Conservation (phyloP, 1,140 invertebrate species). For the Anoplophora glabripennis region DNA sequence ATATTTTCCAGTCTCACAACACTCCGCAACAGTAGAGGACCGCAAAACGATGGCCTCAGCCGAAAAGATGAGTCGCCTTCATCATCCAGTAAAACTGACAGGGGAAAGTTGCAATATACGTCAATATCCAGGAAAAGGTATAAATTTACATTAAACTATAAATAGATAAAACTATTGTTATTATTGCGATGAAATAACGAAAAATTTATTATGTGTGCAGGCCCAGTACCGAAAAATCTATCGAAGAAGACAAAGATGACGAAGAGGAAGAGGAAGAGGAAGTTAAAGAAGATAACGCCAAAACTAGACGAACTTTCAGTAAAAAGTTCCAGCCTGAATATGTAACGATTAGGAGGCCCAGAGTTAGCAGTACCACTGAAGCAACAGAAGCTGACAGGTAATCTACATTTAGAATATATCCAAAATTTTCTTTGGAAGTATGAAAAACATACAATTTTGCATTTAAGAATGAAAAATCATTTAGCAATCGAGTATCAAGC, state of each 20-base stretch:
- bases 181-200: not conserved
- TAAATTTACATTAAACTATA: no score
- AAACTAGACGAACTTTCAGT: constrained; percentile 4
- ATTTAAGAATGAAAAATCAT: not conserved
- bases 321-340: constrained; percentile 54
- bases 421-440: no score
- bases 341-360: constrained; percentile 62
- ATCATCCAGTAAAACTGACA: constrained; percentile 40
- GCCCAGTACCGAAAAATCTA: constrained; percentile 23
- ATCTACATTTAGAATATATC: not conserved
- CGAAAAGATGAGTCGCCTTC: constrained; percentile 1
- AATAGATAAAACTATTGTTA: not conserved
- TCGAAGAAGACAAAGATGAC: constrained; percentile 38
- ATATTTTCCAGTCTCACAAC: constrained; percentile 43
- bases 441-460: not conserved
- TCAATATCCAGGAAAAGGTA: constrained; percentile 54
- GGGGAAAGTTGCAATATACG: constrained; percentile 62
- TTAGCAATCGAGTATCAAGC: no score
- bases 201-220: not conserved
- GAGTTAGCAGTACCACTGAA: constrained; percentile 53
- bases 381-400: constrained; percentile 21
- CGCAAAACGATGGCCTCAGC: constrained; percentile 70
- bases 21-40: constrained; percentile 60
- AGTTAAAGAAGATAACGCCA: constrained; percentile 12
- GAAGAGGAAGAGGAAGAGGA: constrained; percentile 32